Conservation (phyloP, 2,888 invertebrate species). For the Orthosia gracilis region DNA sequence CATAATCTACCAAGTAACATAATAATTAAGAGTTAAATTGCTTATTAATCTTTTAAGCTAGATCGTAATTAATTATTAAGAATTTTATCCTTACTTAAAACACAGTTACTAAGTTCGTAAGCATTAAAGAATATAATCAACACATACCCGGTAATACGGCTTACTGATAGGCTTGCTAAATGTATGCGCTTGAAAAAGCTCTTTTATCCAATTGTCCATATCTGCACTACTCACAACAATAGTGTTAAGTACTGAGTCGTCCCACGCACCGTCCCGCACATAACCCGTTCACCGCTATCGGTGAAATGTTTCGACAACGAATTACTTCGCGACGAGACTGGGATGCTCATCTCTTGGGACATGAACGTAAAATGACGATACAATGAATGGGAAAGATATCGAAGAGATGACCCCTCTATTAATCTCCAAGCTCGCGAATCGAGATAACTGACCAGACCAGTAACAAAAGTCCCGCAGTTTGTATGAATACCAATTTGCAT, state of each 20-base stretch:
- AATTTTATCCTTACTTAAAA: too few species aligned
- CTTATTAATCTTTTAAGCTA: too few species aligned
- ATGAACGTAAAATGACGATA: conserved; percentile 82
- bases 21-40: too few species aligned
- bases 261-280: conserved; percentile 11
- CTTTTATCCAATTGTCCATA: conserved; percentile 89
- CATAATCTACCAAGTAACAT: too few species aligned
- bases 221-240: conserved; percentile 37
- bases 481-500: conserved; percentile 83
- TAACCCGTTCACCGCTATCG: conserved; percentile 26
- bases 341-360: conserved; percentile 84
- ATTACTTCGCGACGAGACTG: conserved; percentile 30
- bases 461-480: conserved; percentile 77
- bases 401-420: conserved; percentile 86
- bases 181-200: conserved; percentile 86
- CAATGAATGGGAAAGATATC: conserved; percentile 83
- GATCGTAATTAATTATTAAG: too few species aligned
- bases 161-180: conserved; percentile 76
- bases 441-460: conserved; percentile 84
- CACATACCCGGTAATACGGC: conserved; percentile 77
- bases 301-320: conserved; percentile 15
- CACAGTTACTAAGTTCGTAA: too few species aligned
- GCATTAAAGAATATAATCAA: not conserved
- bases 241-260: not conserved
- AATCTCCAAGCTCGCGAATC: conserved; percentile 83